Percentiles rank a stretch among this genome's conserved stretches.
Conservation (phyloP, 2,888 invertebrate species). For the Acanthosepion esculentum region DNA sequence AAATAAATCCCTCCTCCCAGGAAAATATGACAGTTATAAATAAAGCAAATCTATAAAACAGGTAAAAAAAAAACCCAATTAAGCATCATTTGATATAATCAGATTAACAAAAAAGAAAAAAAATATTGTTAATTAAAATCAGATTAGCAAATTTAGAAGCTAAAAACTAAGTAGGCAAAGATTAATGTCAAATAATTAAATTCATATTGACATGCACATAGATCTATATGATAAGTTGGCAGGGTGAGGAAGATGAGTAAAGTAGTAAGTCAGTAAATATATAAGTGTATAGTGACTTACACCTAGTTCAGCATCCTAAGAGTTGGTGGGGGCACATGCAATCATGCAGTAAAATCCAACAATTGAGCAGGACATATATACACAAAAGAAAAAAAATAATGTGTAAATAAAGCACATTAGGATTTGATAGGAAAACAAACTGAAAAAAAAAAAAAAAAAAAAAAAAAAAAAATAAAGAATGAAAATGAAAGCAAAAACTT, state of each 20-base stretch:
- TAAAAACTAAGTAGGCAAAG: background rate
- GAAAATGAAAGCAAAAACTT: no score
- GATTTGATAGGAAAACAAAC: background rate
- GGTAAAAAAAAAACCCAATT: background rate
- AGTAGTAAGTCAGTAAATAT: constrained; percentile 18
- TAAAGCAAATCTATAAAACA: background rate
- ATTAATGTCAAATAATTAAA: background rate
- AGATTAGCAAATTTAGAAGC: background rate
- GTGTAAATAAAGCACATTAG: background rate
- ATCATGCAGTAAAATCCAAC: background rate
- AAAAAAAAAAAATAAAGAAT: no score
- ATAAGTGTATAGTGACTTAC: background rate
- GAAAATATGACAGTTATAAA: background rate
- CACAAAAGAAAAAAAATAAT: background rate
- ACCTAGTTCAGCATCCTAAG: background rate
- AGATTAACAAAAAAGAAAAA: background rate
- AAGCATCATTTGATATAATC: background rate
- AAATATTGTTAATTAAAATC: background rate
- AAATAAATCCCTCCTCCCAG: background rate
- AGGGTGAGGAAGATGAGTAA: background rate
- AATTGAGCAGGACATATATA: background rate
- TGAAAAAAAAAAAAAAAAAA: background rate
- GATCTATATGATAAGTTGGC: background rate
- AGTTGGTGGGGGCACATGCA: background rate
- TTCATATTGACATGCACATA: background rate